Conservation (phyloP, 2,888 invertebrate genomes). For the Mantis religiosa region DNA sequence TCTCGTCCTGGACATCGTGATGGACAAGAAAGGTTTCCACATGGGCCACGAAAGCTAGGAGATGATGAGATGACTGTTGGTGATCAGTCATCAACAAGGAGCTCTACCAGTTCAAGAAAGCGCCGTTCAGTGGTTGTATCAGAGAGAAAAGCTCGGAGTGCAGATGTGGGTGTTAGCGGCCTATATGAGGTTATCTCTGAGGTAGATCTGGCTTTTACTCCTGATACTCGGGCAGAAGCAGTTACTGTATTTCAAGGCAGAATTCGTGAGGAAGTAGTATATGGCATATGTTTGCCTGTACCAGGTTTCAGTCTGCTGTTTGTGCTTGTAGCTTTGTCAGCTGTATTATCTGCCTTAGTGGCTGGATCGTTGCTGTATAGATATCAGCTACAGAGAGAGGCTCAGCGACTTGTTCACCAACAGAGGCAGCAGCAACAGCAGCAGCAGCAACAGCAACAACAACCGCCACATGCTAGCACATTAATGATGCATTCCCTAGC, state of each 20-base stretch:
- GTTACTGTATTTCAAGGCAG: conserved; percentile 85
- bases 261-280: conserved; percentile 84
- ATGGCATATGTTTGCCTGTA: conserved; percentile 87
- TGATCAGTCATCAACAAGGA: conserved; percentile 41
- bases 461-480: conserved; percentile 39
- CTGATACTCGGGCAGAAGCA: conserved; percentile 72
- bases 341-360: conserved; percentile 80
- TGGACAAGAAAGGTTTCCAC: conserved; percentile 65
- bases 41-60: conserved; percentile 68
- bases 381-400: conserved; percentile 71
- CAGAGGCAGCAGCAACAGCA: conserved; percentile 22
- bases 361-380: conserved; percentile 78
- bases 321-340: conserved; percentile 80
- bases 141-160: conserved; percentile 71
- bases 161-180: conserved; percentile 85
- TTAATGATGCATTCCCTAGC: conserved; percentile 58
- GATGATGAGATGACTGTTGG: conserved; percentile 39
- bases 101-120: conserved; percentile 45
- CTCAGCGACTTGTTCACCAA: conserved; percentile 37
- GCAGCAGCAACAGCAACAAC: conserved; percentile 35
- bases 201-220: conserved; percentile 85
- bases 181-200: conserved; percentile 89
- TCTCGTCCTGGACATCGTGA: conserved; percentile 51
- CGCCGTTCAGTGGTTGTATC: conserved; percentile 62
- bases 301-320: conserved; percentile 85